Conservation (phyloP, 1,140 invertebrate genomes). For the Zaprionus ghesquierei region DNA sequence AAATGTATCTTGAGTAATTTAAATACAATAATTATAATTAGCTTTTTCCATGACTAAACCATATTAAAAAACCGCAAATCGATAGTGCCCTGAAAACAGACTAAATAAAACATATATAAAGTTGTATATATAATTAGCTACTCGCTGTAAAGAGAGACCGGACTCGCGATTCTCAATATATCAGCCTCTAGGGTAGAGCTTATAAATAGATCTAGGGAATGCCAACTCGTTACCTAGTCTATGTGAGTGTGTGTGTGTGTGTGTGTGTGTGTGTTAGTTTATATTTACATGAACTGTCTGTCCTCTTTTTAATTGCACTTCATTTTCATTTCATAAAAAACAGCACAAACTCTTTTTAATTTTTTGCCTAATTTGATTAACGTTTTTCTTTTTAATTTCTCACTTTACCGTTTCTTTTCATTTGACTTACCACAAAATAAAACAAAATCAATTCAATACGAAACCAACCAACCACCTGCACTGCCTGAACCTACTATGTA, state of each 20-base stretch:
- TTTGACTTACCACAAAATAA: constrained; percentile 58
- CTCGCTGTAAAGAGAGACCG: not conserved
- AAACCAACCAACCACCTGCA: constrained; percentile 17
- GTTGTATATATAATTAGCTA: not conserved
- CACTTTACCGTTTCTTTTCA: constrained; percentile 71
- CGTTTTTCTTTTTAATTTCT: constrained; percentile 51
- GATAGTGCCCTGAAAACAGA: constrained; percentile 1
- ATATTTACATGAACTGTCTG: not conserved
- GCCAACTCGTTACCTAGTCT: constrained; percentile 31
- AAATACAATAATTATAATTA: not conserved
- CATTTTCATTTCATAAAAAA: constrained; percentile 19
- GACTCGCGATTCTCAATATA: constrained; percentile 43
- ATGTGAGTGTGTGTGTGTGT: constrained; percentile 13
- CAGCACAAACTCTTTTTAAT: constrained; percentile 30
- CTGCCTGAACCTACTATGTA: constrained; percentile 56
- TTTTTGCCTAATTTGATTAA: constrained; percentile 68
- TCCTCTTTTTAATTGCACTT: constrained; percentile 21
- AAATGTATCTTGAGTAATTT: not conserved
- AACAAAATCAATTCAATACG: constrained; percentile 8
- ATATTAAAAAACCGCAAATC: not conserved
- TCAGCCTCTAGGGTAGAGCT: constrained; percentile 58
- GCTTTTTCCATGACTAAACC: not conserved
- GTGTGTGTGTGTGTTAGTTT: constrained; percentile 1
- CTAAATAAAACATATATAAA: not conserved
- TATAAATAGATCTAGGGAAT: constrained; percentile 45